These are phyloP conservation scores for Zaprionus capensis DNA, from an alignment of 1,140 invertebrate genomes.

Conservation along the genomic window DNA sequence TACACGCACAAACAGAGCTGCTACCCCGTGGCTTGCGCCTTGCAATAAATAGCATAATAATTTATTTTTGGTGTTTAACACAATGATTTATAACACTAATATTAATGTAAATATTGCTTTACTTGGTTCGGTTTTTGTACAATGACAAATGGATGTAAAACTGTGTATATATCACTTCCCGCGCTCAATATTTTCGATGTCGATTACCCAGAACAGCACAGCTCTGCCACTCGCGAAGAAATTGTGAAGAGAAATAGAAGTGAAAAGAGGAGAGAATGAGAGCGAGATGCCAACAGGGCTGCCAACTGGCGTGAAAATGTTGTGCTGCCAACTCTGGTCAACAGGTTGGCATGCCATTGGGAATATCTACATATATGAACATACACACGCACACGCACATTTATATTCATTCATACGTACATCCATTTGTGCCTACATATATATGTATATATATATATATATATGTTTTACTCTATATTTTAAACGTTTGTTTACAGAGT, in stretches of 20 bases:
- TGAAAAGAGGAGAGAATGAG: slow-evolving; percentile 56
- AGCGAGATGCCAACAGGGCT: slow-evolving; percentile 15
- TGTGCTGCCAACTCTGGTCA: slow-evolving; percentile 37
- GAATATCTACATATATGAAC: slow-evolving; percentile 6
- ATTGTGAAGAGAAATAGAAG: slow-evolving; percentile 49
- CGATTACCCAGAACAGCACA: slow-evolving; percentile 51
- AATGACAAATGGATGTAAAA: slow-evolving; percentile 43
- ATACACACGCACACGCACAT: background rate
- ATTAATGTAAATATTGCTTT: slow-evolving; percentile 24
- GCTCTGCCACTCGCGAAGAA: slow-evolving; percentile 53
- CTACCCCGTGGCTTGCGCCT: slow-evolving; percentile 49
- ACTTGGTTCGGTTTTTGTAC: slow-evolving; percentile 49
- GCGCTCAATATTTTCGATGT: slow-evolving; percentile 60
- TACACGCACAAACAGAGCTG: slow-evolving; percentile 61
- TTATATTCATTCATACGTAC: slow-evolving; percentile 13
- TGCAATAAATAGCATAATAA: slow-evolving; percentile 36
- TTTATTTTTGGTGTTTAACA: slow-evolving; percentile 11
- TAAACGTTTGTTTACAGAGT: slow-evolving; percentile 2
- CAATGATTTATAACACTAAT: slow-evolving; percentile 13
- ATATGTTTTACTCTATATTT: background rate
- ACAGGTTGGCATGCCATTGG: slow-evolving; percentile 39
- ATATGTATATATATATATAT: background rate
- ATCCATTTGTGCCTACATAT: background rate
- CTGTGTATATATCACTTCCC: slow-evolving; percentile 49
- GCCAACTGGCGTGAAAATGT: slow-evolving; percentile 21